These are phyloP conservation scores for Bos javanicus DNA, from an alignment of 2,113 vertebrate species.

Conservation along the genomic window DNA sequence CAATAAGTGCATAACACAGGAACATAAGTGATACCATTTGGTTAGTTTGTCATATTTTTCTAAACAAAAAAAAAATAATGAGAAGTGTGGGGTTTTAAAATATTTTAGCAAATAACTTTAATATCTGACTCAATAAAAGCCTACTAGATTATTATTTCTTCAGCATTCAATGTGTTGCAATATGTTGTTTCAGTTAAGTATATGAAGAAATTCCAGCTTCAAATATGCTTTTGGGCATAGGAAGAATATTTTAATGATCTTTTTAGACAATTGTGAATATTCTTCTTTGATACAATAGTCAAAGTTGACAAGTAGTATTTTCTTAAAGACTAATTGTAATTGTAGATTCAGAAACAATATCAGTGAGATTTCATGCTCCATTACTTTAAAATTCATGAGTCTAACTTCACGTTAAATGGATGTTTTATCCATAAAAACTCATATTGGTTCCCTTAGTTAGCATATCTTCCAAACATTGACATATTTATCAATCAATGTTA, in stretches of 20 bases:
- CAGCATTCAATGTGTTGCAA: not conserved
- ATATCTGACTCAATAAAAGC: not conserved
- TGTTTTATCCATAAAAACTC: not conserved
- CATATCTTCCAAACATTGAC: not conserved
- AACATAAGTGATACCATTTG: not conserved
- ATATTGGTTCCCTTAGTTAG: not conserved
- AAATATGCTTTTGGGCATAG: not conserved
- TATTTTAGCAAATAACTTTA: not conserved
- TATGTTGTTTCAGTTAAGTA: not conserved
- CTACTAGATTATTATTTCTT: not conserved
- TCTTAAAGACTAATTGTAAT: not conserved
- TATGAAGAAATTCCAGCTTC: not conserved
- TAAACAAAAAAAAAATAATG: not conserved
- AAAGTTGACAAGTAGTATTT: not conserved
- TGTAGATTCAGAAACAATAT: not conserved
- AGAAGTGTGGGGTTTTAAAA: not conserved
- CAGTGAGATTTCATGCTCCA: not conserved
- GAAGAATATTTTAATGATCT: not conserved
- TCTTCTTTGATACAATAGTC: not conserved
- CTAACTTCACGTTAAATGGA: not conserved
- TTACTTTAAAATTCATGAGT: not conserved
- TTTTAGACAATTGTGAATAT: not conserved
- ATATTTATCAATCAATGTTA: not conserved
- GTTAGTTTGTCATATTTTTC: not conserved
- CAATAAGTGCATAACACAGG: not conserved